Conservation (phyloP, 2,113 vertebrate species). For the Myrmophylax atrothorax region DNA sequence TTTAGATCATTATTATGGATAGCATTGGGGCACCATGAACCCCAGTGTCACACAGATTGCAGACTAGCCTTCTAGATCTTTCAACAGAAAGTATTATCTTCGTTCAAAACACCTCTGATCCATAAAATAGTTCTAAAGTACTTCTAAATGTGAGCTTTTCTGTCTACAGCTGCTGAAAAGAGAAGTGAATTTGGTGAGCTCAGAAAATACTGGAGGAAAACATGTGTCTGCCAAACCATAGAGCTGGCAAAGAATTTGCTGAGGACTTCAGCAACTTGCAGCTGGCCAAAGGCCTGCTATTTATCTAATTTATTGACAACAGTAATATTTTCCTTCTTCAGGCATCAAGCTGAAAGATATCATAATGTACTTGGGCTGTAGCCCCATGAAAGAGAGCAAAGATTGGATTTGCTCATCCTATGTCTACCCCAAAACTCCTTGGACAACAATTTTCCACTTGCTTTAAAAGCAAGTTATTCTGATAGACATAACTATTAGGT, state of each 20-base stretch:
- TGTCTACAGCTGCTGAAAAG: background rate
- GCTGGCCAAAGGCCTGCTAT: slow-evolving; percentile 24
- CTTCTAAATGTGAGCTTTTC: background rate
- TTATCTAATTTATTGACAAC: slow-evolving; percentile 36
- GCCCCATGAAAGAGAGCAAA: background rate
- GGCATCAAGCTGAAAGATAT: background rate
- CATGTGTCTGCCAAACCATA: slow-evolving; percentile 2
- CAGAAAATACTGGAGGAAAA: background rate
- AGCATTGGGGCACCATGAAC: background rate
- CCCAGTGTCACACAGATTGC: background rate
- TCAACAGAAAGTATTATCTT: background rate
- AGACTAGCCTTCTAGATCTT: background rate
- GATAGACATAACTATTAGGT: background rate
- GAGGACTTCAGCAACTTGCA: slow-evolving; percentile 32
- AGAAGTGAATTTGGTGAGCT: background rate
- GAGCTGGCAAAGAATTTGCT: slow-evolving; percentile 49
- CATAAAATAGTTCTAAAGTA: background rate
- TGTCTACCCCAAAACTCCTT: background rate
- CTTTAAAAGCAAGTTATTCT: background rate
- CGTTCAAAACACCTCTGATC: background rate
- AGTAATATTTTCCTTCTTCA: slow-evolving; percentile 32
- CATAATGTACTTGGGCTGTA: background rate
- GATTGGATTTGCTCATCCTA: background rate
- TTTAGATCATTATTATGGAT: background rate
- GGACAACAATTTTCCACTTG: background rate